Evolutionary conservation across 2,113 vertebrate species (phyloP), one percentile per base, ranked within the genome.

Genomic region (Rhipidura dahli): DNA sequence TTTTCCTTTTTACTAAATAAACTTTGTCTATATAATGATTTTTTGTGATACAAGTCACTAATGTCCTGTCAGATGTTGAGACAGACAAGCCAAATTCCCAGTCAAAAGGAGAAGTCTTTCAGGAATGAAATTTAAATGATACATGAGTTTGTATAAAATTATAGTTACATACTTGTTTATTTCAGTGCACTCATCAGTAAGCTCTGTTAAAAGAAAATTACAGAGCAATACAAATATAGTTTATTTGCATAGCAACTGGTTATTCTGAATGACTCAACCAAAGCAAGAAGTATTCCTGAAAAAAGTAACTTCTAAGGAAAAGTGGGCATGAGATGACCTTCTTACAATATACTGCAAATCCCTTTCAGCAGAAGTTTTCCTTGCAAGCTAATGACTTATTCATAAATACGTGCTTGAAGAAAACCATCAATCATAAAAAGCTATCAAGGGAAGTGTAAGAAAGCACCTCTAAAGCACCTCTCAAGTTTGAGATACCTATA

Each of bases 1-100:
- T 64, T 60, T 68, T 53, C 35, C 49, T 86, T 96, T 94, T 98
- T 97, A 97, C 75, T 91, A 95, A 98, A 98, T 98, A 98, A 98
- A 98, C 66, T 82, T 95, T 95, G 95, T 87, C 72, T 89, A 87
- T 65, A 76, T 97, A 72, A 92, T 73, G 14, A 93, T 64, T 45
- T 79, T 87, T 73, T 81, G 79, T 87, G 69, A 84, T 81, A 82
- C n/a, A 73, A 70, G 47, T 87, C 79, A 87, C 65, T 95, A 59
- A 68, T 10, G 6, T 94, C 53, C 49, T 96, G 42, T 69, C 35
- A 50, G 39, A 19, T 86, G 47, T 44, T 53, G 39, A 79, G 50
- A 91, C 1, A 79, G 89, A 33, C 49, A 89, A 94, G n/a, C 42
- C 49, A 47, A 51, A 69, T 57, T 91, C 28, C 56, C 61, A 84